Evolutionary conservation across 2,113 vertebrate genomes (phyloP), one percentile per base, ranked within the genome.

Genomic region (Sturnus vulgaris): DNA sequence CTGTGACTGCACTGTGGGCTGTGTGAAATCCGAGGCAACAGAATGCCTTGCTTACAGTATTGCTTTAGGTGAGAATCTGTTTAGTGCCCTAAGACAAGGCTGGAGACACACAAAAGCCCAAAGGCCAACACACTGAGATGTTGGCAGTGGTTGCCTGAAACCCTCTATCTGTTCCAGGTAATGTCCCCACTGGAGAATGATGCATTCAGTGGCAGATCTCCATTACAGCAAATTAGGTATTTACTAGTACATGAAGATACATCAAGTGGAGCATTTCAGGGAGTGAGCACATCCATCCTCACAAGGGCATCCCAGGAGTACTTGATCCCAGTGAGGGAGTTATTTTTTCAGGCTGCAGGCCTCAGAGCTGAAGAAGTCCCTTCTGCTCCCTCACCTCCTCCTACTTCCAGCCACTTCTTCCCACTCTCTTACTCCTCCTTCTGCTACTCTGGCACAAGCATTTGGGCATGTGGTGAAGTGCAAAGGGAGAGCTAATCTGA

Each of bases 301-400:
- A 37, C 56, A 87, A 61, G 42, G 66, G 53, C 44, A 69, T 25
- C 25, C 42, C 31, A 60, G 21, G 63, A 82, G 42, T 14, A 57
- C 39, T 49, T 40, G 56, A 61, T 72, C 59, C 55, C 60, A 42
- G 28, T 0, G 3, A 90, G 23, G 46, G 4, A 86, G 68, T 50
- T 82, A 44, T 83, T 88, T 82, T 93, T 82, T 68, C 3, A 80
- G 87, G 42, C 82, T 94, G 79, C 11, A 16, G 72, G 82, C 44
- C 86, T 86, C 56, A 59, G 64, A 80, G 4, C 55, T 63, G 71
- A 83, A 88, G 53, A 82, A 65, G 60, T 86, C 59, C 86, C 64
- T 88, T 88, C 82, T 94, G 83, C 92, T 95, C 85, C 79, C 69
- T 95, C 94, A 94, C 80, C 86, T 97, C 95, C 93, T 96, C 86